Conservation (phyloP, 2,797 vertebrate species). For the Trachurus trachurus region DNA sequence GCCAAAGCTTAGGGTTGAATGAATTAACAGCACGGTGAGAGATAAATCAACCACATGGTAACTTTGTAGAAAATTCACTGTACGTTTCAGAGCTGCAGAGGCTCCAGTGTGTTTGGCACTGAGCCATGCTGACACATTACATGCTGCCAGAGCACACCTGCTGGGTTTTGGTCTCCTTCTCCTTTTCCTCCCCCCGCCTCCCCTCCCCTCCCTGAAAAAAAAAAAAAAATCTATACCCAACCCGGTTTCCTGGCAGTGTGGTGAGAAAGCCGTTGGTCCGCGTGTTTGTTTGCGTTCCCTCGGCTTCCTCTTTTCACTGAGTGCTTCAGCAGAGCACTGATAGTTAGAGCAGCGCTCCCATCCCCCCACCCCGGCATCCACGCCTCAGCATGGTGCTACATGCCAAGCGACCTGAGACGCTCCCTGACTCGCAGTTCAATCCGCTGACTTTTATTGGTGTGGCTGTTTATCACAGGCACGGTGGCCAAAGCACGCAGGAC, state of each 20-base stretch:
- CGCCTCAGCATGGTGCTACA: constrained; percentile 68
- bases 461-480: constrained; percentile 58
- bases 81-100: constrained; percentile 39
- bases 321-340: constrained; percentile 61
- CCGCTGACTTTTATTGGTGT: constrained; percentile 61
- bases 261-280: constrained; percentile 83
- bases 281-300: constrained; percentile 79
- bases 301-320: constrained; percentile 71
- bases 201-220: neutral
- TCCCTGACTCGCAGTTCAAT: constrained; percentile 66
- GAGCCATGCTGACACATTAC: constrained; percentile 67
- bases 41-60: constrained; percentile 60
- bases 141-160: constrained; percentile 80
- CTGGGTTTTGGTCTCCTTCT: constrained; percentile 80
- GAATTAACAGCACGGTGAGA: constrained; percentile 56
- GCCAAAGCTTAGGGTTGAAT: constrained; percentile 48
- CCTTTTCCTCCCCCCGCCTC: constrained; percentile 18
- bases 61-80: constrained; percentile 51
- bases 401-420: constrained; percentile 72
- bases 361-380: constrained; percentile 43
- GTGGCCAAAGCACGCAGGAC: constrained; percentile 28
- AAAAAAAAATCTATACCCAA: constrained; percentile 51
- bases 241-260: constrained; percentile 79
- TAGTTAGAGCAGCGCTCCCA: constrained; percentile 47
- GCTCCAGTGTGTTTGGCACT: constrained; percentile 40